A percentile compares a stretch with the other conserved stretches of the same genome.
Evolutionary conservation across 2,797 vertebrate genomes (phyloP).

Genomic region (Tenualosa thibaudeaui): DNA sequence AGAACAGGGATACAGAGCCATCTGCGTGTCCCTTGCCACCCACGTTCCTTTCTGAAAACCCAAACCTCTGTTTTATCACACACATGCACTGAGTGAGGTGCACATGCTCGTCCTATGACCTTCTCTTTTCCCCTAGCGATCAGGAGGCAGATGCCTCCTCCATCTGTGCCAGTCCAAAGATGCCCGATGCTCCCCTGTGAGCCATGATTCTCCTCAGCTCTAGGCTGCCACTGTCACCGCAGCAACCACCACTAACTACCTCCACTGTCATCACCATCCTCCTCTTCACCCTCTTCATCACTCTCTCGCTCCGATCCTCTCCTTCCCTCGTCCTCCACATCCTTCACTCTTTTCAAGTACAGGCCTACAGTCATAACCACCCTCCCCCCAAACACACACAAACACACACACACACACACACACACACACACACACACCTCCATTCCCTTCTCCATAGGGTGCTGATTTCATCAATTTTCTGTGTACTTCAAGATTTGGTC

Average conservation of each 20-base stretch:
- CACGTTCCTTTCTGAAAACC: neutral
- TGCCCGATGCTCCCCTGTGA: neutral
- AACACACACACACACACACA: constrained; percentile 2
- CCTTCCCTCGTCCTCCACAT: neutral
- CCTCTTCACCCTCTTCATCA: neutral
- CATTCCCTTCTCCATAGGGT: neutral
- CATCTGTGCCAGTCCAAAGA: constrained; percentile 2
- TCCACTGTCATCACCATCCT: neutral
- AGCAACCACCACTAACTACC: neutral
- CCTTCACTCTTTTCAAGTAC: neutral
- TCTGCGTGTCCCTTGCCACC: neutral
- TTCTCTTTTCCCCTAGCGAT: neutral
- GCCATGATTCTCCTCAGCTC: neutral
- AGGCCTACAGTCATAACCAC: neutral
- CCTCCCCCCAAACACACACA: neutral
- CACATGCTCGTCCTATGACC: neutral
- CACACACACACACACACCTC: constrained; percentile 7
- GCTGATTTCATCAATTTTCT: constrained; percentile 25
- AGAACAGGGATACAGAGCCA: neutral
- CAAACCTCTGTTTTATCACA: neutral
- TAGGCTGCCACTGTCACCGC: neutral
- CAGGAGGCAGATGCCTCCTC: constrained; percentile 22
- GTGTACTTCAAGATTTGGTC: constrained; percentile 17
- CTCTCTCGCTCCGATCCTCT: neutral
- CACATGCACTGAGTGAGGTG: neutral